Conservation (phyloP, 37 sponge, comb jelly and placozoan species). For the Hexactinellida sp. region DNA sequence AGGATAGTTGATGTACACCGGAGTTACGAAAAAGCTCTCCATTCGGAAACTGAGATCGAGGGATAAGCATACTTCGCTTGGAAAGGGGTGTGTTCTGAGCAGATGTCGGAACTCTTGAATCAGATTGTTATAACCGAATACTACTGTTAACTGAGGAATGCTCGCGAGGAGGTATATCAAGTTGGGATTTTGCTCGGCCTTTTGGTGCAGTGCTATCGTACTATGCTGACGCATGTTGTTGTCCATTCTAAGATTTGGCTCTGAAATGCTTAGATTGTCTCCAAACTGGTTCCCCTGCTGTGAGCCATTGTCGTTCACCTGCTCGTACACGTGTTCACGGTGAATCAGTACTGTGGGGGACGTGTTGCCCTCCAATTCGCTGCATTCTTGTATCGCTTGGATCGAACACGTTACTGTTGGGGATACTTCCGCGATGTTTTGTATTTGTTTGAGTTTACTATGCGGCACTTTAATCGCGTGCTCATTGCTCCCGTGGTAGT, state of each 20-base stretch:
- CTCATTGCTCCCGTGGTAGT: neutral
- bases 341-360: neutral
- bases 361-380: neutral
- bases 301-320: neutral
- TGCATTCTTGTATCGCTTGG: neutral
- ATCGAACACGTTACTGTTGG: neutral
- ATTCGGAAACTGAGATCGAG: neutral
- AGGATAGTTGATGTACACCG: neutral
- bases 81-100: neutral
- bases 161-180: neutral
- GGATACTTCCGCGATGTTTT: neutral
- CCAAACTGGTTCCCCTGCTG: neutral
- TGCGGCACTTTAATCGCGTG: neutral
- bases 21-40: neutral
- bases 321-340: neutral
- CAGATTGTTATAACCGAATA: neutral
- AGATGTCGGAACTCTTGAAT: conserved; percentile 5
- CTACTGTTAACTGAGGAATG: neutral
- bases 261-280: neutral
- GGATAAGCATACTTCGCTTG: neutral
- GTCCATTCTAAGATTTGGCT: neutral
- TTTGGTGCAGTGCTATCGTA: neutral
- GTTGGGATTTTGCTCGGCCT: neutral
- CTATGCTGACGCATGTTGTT: neutral
- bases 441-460: neutral